Percentiles rank a stretch among this genome's conserved stretches.
Evolutionary conservation across 2,113 vertebrate genomes (phyloP).

Genomic region (Amazona guildingii): DNA sequence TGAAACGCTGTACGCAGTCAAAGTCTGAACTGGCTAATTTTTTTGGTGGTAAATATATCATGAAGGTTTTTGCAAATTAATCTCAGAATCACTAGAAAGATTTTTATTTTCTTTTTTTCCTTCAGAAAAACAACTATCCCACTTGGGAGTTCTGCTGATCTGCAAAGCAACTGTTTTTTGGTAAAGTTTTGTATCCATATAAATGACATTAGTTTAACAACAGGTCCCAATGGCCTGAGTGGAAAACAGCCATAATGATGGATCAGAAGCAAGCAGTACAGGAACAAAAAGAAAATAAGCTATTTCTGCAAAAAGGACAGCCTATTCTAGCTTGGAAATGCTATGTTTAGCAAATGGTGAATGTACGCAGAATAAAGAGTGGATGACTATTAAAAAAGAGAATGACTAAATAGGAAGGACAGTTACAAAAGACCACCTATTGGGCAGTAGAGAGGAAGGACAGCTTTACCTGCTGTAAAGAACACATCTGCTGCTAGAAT

Average conservation of each 20-base stretch:
- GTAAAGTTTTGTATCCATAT: not conserved
- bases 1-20: not conserved
- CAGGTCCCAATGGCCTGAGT: not conserved
- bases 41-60: not conserved
- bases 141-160: not conserved
- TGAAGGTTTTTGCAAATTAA: not conserved
- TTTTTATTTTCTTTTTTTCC: not conserved
- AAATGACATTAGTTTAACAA: not conserved
- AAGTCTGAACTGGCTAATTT: not conserved
- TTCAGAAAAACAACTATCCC: not conserved
- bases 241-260: not conserved
- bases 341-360: not conserved
- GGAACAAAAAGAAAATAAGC: not conserved
- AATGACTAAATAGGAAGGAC: not conserved
- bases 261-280: not conserved
- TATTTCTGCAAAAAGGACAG: not conserved
- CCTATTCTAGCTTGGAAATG: not conserved
- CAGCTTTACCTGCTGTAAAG: not conserved
- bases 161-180: not conserved
- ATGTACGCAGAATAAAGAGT: not conserved
- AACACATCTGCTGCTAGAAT: not conserved
- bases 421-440: not conserved
- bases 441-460: not conserved
- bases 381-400: not conserved
- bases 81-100: not conserved